Evolutionary conservation across 2,888 invertebrate species (phyloP).

Genomic region (Synergus itoensis): DNA sequence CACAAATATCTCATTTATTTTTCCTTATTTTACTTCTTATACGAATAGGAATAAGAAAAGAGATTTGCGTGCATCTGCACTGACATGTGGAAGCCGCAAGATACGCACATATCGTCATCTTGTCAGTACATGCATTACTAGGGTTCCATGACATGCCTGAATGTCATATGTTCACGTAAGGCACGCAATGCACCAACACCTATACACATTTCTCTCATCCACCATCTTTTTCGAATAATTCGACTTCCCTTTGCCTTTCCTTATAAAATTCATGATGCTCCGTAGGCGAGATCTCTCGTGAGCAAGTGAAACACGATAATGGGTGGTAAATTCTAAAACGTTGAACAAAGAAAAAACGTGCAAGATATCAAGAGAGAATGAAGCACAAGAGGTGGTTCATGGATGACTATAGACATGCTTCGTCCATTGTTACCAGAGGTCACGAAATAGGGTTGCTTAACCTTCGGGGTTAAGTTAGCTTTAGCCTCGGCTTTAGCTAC

Average conservation of each 20-base stretch:
- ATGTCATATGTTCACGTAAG: constrained; percentile 39
- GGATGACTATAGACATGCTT: constrained; percentile 8
- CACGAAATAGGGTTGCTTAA: neutral
- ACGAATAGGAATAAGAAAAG: neutral
- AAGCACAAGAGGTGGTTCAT: constrained; percentile 57
- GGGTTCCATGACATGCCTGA: constrained; percentile 68
- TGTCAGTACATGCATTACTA: constrained; percentile 73
- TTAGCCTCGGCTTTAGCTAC: too few species aligned
- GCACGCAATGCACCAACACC: constrained; percentile 36
- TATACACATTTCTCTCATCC: constrained; percentile 33
- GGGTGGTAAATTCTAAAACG: constrained; percentile 58
- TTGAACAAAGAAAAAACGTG: constrained; percentile 76
- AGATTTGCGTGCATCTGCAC: neutral
- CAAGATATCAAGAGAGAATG: constrained; percentile 73
- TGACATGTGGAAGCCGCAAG: constrained; percentile 57
- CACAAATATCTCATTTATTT: too few species aligned
- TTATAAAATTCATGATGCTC: constrained; percentile 10
- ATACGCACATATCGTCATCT: constrained; percentile 71
- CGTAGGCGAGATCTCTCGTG: constrained; percentile 1
- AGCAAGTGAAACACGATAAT: constrained; percentile 32
- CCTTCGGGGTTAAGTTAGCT: neutral
- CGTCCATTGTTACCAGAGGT: constrained; percentile 31
- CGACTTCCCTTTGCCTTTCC: constrained; percentile 21
- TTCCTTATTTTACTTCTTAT: neutral
- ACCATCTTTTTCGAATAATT: constrained; percentile 20